These are phyloP conservation scores for Andrena haemorrhoa DNA, from an alignment of 2,888 invertebrate species.

Conservation along the genomic window DNA sequence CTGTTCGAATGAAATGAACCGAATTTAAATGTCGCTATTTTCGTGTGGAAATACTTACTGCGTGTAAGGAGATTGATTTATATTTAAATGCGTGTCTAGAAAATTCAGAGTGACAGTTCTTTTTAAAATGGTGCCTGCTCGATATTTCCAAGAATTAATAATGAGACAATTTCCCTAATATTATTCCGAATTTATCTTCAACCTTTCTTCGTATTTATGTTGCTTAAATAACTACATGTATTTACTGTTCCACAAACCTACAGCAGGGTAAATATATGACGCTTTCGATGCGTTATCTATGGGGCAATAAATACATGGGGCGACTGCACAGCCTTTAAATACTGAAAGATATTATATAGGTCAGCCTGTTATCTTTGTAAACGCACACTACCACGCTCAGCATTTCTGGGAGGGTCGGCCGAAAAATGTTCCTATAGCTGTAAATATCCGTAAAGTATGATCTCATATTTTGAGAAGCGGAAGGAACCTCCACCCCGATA, in stretches of 20 bases:
- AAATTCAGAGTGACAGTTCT: too few relatives aligned
- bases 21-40: not conserved
- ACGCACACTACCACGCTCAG: slow-evolving; percentile 48
- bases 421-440: slow-evolving; percentile 61
- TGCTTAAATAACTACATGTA: too few relatives aligned
- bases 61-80: too few relatives aligned
- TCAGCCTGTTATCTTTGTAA: slow-evolving; percentile 65
- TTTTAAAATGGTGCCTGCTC: too few relatives aligned
- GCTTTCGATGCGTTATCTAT: slow-evolving; percentile 35
- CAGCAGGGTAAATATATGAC: slow-evolving; percentile 20
- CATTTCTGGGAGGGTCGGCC: slow-evolving; percentile 27
- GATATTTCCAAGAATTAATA: too few relatives aligned
- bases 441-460: slow-evolving; percentile 77
- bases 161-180: too few relatives aligned
- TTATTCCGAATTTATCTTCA: too few relatives aligned
- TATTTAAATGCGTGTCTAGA: too few relatives aligned
- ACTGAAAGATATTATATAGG: slow-evolving; percentile 69
- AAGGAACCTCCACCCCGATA: slow-evolving; percentile 70
- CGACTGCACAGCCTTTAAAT: slow-evolving; percentile 17
- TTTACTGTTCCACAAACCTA: too few relatives aligned
- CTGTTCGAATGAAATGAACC: not conserved
- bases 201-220: too few relatives aligned
- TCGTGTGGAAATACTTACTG: too few relatives aligned
- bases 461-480: slow-evolving; percentile 78
- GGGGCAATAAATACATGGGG: slow-evolving; percentile 49